Conservation (phyloP, 1,140 invertebrate species). For the Pseudomyrmex pallidus region DNA sequence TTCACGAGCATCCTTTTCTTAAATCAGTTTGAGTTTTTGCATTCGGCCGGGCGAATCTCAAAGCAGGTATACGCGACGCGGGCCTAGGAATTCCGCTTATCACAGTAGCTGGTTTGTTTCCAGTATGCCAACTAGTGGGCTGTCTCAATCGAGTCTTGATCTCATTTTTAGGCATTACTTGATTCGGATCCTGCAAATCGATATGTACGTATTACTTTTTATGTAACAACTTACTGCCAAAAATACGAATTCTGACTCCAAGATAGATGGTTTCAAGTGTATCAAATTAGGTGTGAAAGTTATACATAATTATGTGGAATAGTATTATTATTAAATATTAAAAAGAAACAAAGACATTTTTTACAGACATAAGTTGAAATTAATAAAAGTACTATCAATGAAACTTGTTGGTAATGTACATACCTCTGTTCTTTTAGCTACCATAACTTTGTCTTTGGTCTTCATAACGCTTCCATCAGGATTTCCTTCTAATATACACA, state of each 20-base stretch:
- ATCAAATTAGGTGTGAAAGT: background rate
- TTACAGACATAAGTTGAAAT: too few species aligned
- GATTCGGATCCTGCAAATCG: slow-evolving; percentile 62
- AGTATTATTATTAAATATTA: background rate
- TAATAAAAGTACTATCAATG: background rate
- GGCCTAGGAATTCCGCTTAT: slow-evolving; percentile 83
- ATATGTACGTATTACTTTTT: background rate
- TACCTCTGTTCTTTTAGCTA: slow-evolving; percentile 64
- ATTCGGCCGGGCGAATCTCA: slow-evolving; percentile 69
- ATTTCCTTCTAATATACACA: slow-evolving; percentile 48
- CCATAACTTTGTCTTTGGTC: slow-evolving; percentile 38
- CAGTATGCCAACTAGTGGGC: slow-evolving; percentile 76
- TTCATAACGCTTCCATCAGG: slow-evolving; percentile 57
- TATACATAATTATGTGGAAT: too few species aligned
- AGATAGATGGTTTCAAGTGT: too few species aligned
- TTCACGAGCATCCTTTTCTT: slow-evolving; percentile 68
- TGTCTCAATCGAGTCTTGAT: slow-evolving; percentile 77
- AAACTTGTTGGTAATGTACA: slow-evolving; percentile 5
- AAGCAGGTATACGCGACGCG: slow-evolving; percentile 81
- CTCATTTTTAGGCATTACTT: slow-evolving; percentile 66
- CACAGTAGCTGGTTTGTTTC: slow-evolving; percentile 70
- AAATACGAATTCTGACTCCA: too few species aligned
- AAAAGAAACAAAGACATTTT: background rate
- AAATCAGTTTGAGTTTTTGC: slow-evolving; percentile 65
- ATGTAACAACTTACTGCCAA: slow-evolving; percentile 1